Evolutionary conservation across 2,113 vertebrate species (phyloP).

Genomic region (Pelmatolapia mariae): DNA sequence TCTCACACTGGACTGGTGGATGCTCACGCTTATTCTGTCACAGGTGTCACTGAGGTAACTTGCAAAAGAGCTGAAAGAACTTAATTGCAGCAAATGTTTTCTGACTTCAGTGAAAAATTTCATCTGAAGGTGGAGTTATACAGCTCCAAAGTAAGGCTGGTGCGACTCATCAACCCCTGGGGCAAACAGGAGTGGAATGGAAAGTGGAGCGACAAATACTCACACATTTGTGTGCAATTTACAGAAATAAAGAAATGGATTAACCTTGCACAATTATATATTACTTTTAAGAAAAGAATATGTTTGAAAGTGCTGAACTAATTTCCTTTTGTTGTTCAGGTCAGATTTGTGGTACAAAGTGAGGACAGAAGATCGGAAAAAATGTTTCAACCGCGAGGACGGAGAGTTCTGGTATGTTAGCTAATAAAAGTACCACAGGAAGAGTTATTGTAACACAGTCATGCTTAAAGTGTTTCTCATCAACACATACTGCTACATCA

Average conservation of each 20-base stretch:
- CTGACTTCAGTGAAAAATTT: background rate
- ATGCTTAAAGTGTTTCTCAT: too few relatives aligned
- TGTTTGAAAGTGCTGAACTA: background rate
- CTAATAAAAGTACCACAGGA: background rate
- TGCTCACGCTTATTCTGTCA: slow-evolving; percentile 35
- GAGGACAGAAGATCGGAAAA: background rate
- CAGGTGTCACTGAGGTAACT: slow-evolving; percentile 31
- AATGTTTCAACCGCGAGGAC: background rate
- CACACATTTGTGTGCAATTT: background rate
- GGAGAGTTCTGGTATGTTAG: background rate
- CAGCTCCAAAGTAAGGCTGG: slow-evolving; percentile 15
- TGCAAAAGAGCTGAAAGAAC: background rate
- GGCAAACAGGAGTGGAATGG: slow-evolving; percentile 37
- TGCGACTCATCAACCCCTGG: slow-evolving; percentile 45
- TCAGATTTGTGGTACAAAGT: background rate
- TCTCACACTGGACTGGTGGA: slow-evolving; percentile 13
- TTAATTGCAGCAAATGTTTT: background rate
- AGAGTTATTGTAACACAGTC: background rate
- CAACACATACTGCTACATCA: too few relatives aligned
- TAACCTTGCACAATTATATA: too few relatives aligned
- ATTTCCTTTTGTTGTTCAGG: background rate
- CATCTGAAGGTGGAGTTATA: background rate
- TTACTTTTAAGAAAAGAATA: too few relatives aligned
- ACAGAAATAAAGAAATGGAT: too few relatives aligned
- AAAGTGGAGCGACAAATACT: slow-evolving; percentile 39